Percentiles rank a stretch among this genome's conserved stretches.
Evolutionary conservation across 2,113 vertebrate genomes (phyloP).

Genomic region (Siniperca chuatsi): DNA sequence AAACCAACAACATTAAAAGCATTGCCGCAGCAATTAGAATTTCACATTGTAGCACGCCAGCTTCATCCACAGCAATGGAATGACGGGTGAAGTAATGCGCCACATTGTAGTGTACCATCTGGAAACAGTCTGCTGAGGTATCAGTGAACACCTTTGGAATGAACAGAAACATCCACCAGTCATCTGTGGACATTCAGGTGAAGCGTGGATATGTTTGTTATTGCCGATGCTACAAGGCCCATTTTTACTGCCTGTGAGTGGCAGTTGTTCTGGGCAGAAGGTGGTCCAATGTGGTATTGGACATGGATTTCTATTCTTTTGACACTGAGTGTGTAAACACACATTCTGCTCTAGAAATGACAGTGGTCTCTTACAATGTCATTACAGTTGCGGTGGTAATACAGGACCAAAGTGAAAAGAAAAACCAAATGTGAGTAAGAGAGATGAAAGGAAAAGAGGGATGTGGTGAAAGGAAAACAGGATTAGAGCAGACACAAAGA

Average conservation of each 20-base stretch:
- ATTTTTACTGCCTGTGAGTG: background rate
- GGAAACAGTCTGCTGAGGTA: background rate
- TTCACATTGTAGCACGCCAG: background rate
- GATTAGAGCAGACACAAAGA: conserved; percentile 69
- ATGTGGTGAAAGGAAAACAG: conserved; percentile 49
- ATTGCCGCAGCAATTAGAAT: background rate
- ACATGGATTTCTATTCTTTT: background rate
- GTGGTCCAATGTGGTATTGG: background rate
- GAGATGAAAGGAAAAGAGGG: conserved; percentile 51
- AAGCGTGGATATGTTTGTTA: background rate
- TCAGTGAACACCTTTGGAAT: background rate
- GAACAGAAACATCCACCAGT: background rate
- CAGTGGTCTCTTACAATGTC: background rate
- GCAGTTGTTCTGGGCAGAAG: background rate
- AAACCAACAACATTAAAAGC: too few species aligned
- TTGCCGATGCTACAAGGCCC: background rate
- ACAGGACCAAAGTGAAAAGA: conserved; percentile 5
- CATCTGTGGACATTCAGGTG: background rate
- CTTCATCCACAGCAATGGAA: background rate
- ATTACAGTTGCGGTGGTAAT: conserved; percentile 15
- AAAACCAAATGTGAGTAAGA: conserved; percentile 20
- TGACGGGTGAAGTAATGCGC: background rate
- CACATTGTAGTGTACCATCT: background rate
- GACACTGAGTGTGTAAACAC: background rate
- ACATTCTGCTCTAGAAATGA: background rate